Conservation (phyloP, 2,797 vertebrate genomes). For the Corythornis leucogaster region DNA sequence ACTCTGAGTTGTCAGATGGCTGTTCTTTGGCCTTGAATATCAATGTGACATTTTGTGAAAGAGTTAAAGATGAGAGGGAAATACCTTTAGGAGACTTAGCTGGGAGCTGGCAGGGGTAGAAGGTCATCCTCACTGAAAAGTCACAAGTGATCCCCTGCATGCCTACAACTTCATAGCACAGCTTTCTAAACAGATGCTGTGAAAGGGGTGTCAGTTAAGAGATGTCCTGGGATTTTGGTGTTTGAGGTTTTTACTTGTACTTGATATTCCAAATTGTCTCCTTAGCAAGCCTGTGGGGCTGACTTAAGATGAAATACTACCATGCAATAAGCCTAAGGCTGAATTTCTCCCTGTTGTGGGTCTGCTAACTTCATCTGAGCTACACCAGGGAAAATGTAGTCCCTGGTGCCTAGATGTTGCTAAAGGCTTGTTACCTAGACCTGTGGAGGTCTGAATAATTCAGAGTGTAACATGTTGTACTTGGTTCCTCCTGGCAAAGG, state of each 20-base stretch:
- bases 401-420: neutral
- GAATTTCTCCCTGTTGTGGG: neutral
- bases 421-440: neutral
- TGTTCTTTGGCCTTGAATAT: slow-evolving; percentile 38
- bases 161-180: neutral
- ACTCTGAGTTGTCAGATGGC: neutral
- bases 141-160: neutral
- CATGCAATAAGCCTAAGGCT: neutral
- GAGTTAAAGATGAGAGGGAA: slow-evolving; percentile 12
- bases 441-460: neutral
- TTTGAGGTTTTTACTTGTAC: neutral
- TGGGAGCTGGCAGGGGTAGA: neutral
- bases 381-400: neutral
- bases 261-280: neutral
- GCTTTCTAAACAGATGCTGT: neutral
- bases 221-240: neutral
- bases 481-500: neutral
- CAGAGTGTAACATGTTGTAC: neutral
- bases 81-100: neutral
- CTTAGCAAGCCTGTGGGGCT: neutral
- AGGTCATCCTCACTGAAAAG: neutral
- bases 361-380: neutral
- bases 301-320: neutral
- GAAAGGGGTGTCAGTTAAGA: neutral
- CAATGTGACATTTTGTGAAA: slow-evolving; percentile 19